Evolutionary conservation across 2,888 invertebrate genomes (phyloP), one percentile per base, ranked within the genome.

Genomic region (Noctua comes): DNA sequence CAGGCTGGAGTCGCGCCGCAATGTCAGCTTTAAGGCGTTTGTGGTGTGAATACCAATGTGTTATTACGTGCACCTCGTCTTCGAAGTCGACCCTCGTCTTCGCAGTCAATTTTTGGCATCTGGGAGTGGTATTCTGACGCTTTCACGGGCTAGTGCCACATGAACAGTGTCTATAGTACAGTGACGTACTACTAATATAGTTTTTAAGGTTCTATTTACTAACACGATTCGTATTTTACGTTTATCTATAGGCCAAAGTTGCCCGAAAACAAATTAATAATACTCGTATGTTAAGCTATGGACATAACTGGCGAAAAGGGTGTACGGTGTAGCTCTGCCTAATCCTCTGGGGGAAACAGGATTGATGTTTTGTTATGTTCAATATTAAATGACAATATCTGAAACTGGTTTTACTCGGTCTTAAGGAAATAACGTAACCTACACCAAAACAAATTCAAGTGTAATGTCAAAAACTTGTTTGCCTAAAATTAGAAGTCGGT

Each of bases 391-490:
- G 16, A 36, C 11, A 54, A 36, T 21, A 21, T 40, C 11, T 40
- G 4, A 21, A 27, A 43, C 27, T 4, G 21, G 40, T 40, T 59
- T 68, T 5, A 31, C 5, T 48, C 18, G 3, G 21, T n/a, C 65
- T 27, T 59, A 13, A 64, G 18, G 27, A 54, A 74, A 68, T 27
- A 69, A 64, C 24, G 0, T n/a, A 21, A 2, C 13, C 1, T 10
- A 48, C 2, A 24, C 54, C 24, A 43, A 75, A 74, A 69, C 21
- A 4, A 43, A 43, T 21, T 8, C 13, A 36, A 16, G 5, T 13
- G 40, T 27, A 3, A 51, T 16, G 2, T 51, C 10, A 64, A 65
- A 54, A 66, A 77, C 65, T 27, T 1, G 75, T 75, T 75, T 46
- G 1, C 2, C 18, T 57, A 64, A 64, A 76, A 40, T 62, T 46